Conservation (phyloP, 2,888 invertebrate species). For the Philereme transversata region DNA sequence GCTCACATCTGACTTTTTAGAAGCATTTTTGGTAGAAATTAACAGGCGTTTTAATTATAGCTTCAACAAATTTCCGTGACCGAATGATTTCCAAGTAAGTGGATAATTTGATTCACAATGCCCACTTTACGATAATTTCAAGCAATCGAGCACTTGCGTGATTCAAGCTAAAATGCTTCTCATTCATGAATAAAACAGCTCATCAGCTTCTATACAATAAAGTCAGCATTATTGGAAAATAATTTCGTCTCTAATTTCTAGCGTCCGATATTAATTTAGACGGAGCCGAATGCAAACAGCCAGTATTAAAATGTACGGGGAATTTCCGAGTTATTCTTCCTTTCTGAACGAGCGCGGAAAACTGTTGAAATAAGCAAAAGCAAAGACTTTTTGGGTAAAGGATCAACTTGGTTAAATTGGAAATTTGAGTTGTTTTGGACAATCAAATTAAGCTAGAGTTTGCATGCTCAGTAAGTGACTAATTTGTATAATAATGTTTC, state of each 20-base stretch:
- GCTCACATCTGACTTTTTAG: not conserved
- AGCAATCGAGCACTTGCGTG: constrained; percentile 9
- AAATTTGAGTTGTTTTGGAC: constrained; percentile 47
- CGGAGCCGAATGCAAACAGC: constrained; percentile 54
- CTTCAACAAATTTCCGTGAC: not conserved
- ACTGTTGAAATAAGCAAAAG: constrained; percentile 60
- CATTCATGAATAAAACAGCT: constrained; percentile 34
- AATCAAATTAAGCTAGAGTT: constrained; percentile 45
- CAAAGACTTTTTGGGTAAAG: constrained; percentile 59
- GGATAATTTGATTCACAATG: not conserved
- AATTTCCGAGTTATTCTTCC: constrained; percentile 52
- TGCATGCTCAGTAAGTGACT: constrained; percentile 20
- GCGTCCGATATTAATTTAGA: constrained; percentile 61
- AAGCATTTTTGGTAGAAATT: not conserved
- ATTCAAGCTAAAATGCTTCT: constrained; percentile 15
- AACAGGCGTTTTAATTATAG: not conserved
- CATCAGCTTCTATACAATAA: constrained; percentile 33
- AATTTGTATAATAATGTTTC: too few species aligned
- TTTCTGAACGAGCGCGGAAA: constrained; percentile 50
- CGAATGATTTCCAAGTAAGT: not conserved
- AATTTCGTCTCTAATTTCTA: constrained; percentile 56
- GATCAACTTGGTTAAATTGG: constrained; percentile 55
- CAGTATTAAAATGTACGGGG: constrained; percentile 47
- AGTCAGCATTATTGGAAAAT: constrained; percentile 48
- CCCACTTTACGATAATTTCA: constrained; percentile 14